Base-by-base conservation (phyloP, 1,140 invertebrate species). In the Brachionus asplanchnoidis region DNA sequence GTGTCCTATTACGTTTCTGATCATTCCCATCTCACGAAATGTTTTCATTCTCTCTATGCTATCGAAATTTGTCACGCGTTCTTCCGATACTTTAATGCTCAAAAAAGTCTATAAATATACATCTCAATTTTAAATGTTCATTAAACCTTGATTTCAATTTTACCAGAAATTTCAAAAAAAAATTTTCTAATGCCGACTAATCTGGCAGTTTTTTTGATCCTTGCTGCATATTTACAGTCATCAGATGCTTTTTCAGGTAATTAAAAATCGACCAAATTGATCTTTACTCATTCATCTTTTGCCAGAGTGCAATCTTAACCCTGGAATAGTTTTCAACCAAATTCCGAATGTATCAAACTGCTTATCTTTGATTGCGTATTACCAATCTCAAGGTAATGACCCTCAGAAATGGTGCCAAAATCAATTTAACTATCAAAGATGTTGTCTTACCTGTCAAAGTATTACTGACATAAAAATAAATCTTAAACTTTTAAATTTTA, bases 371-470 rank as follows among this genome's bases (percentile, higher is more conserved):
- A 40, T 82, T 11, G 79, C 79, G 5, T 82, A 65, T 32, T 65
- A 26, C 40, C 53, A 68, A 60, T 82, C 79, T 23, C 65, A 40
- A 20, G 79, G 79, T 14, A 17, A 82, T 36, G 36, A 68, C 42
- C 36, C 42, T 60, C 79, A 65, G 28, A 82, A 68, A 65, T 82
- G 79, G 79, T 82, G 79, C 20, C 26, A 60, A 65, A 82, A 65
- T 60, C 53, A 60, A 42, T 36, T 44, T 14, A 82, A 82, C 12
- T 65, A 65, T 36, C 79, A 65, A n/a, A 60, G 42, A 82, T 82
- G 79, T 26, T 82, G 79, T 68, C 42, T 82, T 12, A 65, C 79
- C 32, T 82, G 79, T 65, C 79, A 68, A 82, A 82, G 79, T 82
- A 65, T 53, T 20, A 53, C 4, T 53, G 4, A 14, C 7, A 53